Conservation (phyloP, 23 tunicate genomes). For the Phallusia fumigata region DNA sequence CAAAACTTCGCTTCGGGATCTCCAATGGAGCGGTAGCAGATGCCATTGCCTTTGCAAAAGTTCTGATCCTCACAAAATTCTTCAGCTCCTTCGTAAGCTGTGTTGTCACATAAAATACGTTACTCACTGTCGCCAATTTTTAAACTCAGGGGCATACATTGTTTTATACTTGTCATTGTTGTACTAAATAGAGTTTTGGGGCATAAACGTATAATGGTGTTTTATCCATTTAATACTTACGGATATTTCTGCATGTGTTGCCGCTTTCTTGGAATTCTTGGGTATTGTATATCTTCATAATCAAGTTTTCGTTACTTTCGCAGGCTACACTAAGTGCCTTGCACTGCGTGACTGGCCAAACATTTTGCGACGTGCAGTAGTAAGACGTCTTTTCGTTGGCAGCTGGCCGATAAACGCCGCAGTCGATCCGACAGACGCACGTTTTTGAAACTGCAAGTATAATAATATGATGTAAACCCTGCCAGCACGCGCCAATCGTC, state of each 20-base stretch:
- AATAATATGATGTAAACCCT: too few species aligned
- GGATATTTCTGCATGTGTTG: background rate
- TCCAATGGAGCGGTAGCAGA: slow-evolving; percentile 2
- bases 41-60: slow-evolving; percentile 17
- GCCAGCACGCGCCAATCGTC: too few species aligned
- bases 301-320: background rate
- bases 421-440: slow-evolving; percentile 4
- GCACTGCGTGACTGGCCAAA: slow-evolving; percentile 5
- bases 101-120: background rate
- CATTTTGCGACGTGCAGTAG: background rate
- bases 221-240: background rate
- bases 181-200: too few species aligned
- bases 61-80: slow-evolving; percentile 12
- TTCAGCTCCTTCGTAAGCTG: background rate
- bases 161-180: too few species aligned
- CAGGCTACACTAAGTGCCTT: background rate
- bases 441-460: background rate
- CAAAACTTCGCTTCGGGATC: background rate
- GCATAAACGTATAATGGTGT: too few species aligned
- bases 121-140: too few species aligned
- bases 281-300: background rate
- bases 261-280: background rate
- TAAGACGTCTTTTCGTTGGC: background rate
- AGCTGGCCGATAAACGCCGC: background rate
- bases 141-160: too few species aligned